Percentiles rank a stretch among this genome's conserved stretches.
These are phyloP conservation scores for Leptura quadrifasciata DNA, from an alignment of 2,888 invertebrate genomes.

Conservation along the genomic window DNA sequence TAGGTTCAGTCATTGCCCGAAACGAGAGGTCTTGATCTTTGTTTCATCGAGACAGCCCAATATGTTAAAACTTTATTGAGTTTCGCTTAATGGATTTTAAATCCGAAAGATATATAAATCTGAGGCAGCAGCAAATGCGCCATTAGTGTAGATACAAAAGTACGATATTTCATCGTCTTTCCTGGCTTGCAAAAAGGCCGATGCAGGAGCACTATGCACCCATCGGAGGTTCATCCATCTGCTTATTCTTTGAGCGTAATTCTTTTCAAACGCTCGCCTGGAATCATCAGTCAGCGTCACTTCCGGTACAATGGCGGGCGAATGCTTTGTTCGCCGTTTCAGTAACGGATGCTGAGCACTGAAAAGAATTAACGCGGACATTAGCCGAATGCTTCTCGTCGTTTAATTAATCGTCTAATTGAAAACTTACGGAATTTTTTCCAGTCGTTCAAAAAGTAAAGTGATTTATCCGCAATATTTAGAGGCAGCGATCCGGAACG, in stretches of 20 bases:
- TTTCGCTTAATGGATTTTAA: conserved; percentile 53
- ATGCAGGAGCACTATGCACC: conserved; percentile 66
- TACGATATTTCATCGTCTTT: conserved; percentile 69
- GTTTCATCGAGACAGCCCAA: conserved; percentile 20
- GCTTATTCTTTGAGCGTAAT: conserved; percentile 71
- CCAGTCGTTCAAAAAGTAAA: conserved; percentile 42
- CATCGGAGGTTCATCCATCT: conserved; percentile 71
- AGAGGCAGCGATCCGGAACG: conserved; percentile 53
- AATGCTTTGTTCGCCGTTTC: conserved; percentile 68
- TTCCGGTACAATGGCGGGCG: conserved; percentile 72
- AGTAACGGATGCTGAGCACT: conserved; percentile 62
- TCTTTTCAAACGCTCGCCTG: conserved; percentile 70
- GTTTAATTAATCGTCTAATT: conserved; percentile 72
- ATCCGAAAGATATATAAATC: conserved; percentile 58
- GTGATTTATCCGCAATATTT: conserved; percentile 58
- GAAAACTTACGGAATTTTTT: conserved; percentile 68
- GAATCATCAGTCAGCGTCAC: conserved; percentile 74
- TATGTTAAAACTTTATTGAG: conserved; percentile 40
- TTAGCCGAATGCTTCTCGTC: conserved; percentile 64
- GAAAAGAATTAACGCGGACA: conserved; percentile 70
- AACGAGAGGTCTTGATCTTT: not conserved
- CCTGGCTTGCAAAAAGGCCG: conserved; percentile 60
- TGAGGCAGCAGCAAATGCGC: conserved; percentile 64
- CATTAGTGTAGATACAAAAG: conserved; percentile 68
- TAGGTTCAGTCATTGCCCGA: not conserved